phyloP scores from a whole-genome alignment of 1,140 invertebrate species.

The Aphelenchoides fujianensis region DNA sequence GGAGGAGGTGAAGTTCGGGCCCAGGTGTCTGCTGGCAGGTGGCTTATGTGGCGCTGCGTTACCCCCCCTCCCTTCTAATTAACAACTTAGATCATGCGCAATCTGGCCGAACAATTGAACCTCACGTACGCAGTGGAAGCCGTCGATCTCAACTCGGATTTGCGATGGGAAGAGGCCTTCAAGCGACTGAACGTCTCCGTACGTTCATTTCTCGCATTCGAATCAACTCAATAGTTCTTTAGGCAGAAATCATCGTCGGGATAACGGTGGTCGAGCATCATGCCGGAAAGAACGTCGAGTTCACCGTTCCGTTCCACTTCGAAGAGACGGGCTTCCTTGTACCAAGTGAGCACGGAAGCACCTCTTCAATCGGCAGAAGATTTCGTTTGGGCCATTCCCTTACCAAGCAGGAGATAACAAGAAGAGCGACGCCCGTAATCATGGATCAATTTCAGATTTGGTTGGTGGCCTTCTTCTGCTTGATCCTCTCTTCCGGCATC shows the following conservation, averaged over 20 bases:
- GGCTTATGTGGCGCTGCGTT: no score
- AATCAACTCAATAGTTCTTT: not conserved
- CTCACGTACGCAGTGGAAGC: conserved; percentile 15
- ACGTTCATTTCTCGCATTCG: not conserved
- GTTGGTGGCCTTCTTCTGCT: not conserved
- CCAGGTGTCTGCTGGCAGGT: conserved; percentile 18
- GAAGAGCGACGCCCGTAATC: not conserved
- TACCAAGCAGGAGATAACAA: not conserved
- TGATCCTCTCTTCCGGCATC: not conserved
- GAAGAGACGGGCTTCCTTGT: conserved; percentile 13
- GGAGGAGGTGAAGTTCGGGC: not conserved
- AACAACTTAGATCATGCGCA: not conserved
- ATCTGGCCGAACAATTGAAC: conserved; percentile 14
- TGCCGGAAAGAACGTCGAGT: not conserved
- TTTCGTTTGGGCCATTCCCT: not conserved
- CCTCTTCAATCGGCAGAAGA: not conserved
- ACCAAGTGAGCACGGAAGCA: conserved; percentile 7
- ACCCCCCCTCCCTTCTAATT: no score
- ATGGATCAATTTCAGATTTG: conserved; percentile 1
- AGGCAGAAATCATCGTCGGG: conserved; percentile 23
- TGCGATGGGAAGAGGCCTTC: conserved; percentile 20
- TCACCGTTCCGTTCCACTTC: conserved; percentile 10
- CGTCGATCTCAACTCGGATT: not conserved
- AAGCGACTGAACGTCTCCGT: not conserved
- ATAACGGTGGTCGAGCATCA: conserved; percentile 9